Conservation (phyloP, 2,797 vertebrate species). For the Acanthurus tractus region DNA sequence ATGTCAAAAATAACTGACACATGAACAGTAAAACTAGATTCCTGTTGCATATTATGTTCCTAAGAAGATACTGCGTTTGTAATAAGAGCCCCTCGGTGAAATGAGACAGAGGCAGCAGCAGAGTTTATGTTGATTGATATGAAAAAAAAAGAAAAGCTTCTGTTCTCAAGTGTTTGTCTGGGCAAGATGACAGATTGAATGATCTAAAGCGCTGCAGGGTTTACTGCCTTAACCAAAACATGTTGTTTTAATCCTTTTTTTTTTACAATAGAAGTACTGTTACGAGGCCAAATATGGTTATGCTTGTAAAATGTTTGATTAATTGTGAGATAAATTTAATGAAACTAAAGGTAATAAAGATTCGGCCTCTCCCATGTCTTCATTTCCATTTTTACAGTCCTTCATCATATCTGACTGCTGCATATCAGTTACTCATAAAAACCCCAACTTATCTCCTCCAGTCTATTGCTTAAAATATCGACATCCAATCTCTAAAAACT, state of each 20-base stretch:
- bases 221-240: constrained; percentile 23
- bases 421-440: not conserved
- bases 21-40: not conserved
- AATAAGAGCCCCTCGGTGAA: not conserved
- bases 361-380: not conserved
- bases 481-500: not conserved
- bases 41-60: not conserved
- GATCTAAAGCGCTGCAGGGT: constrained; percentile 23
- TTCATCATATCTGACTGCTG: constrained; percentile 2
- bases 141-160: constrained; percentile 15
- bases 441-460: not conserved
- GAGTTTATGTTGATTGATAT: constrained; percentile 13
- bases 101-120: constrained; percentile 11
- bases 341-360: constrained; percentile 4
- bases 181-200: constrained; percentile 33
- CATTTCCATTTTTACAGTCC: not conserved
- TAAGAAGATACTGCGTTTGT: not conserved
- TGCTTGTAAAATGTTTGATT: not conserved
- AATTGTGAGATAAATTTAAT: not conserved
- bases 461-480: not conserved
- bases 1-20: not conserved
- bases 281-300: constrained; percentile 23
- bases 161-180: constrained; percentile 32
- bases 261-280: constrained; percentile 19
- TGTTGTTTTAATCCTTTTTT: constrained; percentile 22